phyloP scores from a whole-genome alignment of 2,797 vertebrate species.

The Melanotaenia maccullochi region DNA sequence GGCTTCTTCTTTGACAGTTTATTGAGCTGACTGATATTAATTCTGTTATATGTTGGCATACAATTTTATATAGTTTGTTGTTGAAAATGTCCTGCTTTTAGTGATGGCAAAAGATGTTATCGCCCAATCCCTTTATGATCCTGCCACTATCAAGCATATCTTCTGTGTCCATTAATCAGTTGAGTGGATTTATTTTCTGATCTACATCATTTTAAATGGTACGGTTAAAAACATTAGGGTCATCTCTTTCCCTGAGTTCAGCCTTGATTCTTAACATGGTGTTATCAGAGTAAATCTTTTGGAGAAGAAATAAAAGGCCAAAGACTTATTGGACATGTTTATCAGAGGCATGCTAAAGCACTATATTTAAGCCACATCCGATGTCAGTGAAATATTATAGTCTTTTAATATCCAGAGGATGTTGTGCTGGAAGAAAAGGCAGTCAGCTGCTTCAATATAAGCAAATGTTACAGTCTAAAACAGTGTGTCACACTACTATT shows the following conservation, averaged over 20 bases:
- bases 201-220: constrained; percentile 20
- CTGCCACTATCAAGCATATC: not conserved
- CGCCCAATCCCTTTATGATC: not conserved
- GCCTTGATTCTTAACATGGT: constrained; percentile 58
- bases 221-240: constrained; percentile 51
- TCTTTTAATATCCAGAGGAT: constrained; percentile 86
- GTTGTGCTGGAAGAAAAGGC: constrained; percentile 77
- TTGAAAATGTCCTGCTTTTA: not conserved
- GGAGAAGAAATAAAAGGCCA: constrained; percentile 63
- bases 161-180: constrained; percentile 17
- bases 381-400: constrained; percentile 80
- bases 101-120: not conserved
- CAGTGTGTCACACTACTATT: constrained; percentile 82
- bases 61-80: not conserved
- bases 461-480: constrained; percentile 87
- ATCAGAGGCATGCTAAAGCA: constrained; percentile 83
- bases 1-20: constrained; percentile 2
- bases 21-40: not conserved
- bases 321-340: constrained; percentile 85
- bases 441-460: constrained; percentile 83
- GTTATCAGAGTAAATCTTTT: constrained; percentile 66
- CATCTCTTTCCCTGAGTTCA: constrained; percentile 59
- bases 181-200: constrained; percentile 41
- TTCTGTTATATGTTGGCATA: not conserved
- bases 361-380: constrained; percentile 87